Percentiles rank a stretch among this genome's conserved stretches.
These are phyloP conservation scores for Epinephelus cyanopodus DNA, from an alignment of 2,113 vertebrate genomes.

Conservation along the genomic window DNA sequence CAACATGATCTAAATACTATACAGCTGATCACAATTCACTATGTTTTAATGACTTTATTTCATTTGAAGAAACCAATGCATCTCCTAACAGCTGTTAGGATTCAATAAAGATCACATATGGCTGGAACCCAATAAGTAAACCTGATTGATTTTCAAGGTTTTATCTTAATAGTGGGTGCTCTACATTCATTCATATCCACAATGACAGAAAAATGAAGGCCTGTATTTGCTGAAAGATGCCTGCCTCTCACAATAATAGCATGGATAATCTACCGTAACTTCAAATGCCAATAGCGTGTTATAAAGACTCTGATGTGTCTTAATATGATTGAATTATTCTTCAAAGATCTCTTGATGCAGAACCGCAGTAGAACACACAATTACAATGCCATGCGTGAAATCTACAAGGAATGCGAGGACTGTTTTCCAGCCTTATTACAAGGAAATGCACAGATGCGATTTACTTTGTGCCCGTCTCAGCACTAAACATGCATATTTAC, in stretches of 20 bases:
- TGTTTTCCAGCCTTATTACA: conserved; percentile 22
- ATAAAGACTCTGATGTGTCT: conserved; percentile 23
- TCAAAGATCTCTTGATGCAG: conserved; percentile 24
- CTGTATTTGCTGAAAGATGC: background rate
- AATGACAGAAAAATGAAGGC: background rate
- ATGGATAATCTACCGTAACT: conserved; percentile 18
- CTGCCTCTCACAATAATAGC: conserved; percentile 19
- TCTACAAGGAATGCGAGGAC: background rate
- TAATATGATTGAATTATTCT: conserved; percentile 43
- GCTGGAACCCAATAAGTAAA: background rate
- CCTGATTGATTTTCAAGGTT: background rate
- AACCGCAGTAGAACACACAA: conserved; percentile 34
- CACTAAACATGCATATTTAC: background rate
- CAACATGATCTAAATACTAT: background rate
- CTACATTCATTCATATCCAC: background rate
- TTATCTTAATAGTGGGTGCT: background rate
- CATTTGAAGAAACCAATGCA: background rate
- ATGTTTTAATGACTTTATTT: background rate
- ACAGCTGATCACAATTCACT: background rate
- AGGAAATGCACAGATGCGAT: background rate
- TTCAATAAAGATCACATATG: background rate
- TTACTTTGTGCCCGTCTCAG: conserved; percentile 17
- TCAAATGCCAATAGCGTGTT: conserved; percentile 18
- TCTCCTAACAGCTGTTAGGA: background rate
- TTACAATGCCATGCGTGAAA: conserved; percentile 8